Evolutionary conservation across 2,888 invertebrate genomes (phyloP), one percentile per base, ranked within the genome.

Genomic region (Phaonia tiefii): DNA sequence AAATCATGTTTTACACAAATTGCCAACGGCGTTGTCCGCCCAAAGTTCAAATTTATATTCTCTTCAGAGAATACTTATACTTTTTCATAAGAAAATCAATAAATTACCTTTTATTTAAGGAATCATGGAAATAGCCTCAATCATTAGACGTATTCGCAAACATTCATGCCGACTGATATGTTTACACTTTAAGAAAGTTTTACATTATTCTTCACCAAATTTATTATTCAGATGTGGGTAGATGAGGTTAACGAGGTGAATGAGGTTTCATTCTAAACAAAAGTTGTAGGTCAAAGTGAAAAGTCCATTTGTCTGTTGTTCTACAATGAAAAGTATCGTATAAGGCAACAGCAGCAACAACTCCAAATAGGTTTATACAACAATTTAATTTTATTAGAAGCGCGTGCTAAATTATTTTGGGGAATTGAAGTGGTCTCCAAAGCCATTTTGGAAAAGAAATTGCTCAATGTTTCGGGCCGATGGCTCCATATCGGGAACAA

Each of bases 401-500:
- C 8, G 22, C 42, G 22, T 69, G 42, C 26, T 26, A 72, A 46
- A 75, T 72, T 80, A 69, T 80, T 75, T 69, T 7, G 26, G 79
- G 72, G 75, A 75, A 72, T 80, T 72, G 72, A 66, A 46, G 13
- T 22, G 60, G 54, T 75, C 71, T 67, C 71, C 17, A 39, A 58
- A 67, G 79, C 22, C 42, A 71, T 71, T 75, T 79, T 42, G 10
- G 22, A 75, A 73, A 75, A 75, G 66, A 60, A 70, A 67, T 66
- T 69, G 54, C 49, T 72, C 58, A 56, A 51, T 63, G 56, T 65
- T 58, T 22, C 10, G 37, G 37, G 17, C 15, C 37, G 37, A 31
- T 3, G 15, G 60, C n/a, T 31, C 13, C 17, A 39, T 10, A 7
- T 17, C 60, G 17, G 17, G 13, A 58, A 17, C 15, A 37, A 31